Conservation (phyloP, 2,113 vertebrate species). For the Albula glossodonta region DNA sequence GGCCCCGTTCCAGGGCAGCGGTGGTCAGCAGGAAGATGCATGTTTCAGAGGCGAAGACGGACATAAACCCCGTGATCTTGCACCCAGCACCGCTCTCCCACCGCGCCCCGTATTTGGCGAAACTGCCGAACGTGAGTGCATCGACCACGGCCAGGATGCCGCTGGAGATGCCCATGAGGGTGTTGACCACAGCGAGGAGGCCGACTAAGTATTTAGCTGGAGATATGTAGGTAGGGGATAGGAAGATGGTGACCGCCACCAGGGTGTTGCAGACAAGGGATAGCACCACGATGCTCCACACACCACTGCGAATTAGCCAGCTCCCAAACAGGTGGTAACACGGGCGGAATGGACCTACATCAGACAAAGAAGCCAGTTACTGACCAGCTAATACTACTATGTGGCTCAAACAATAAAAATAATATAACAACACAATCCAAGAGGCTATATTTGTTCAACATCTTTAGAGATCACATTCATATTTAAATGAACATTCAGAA, state of each 20-base stretch:
- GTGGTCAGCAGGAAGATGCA: conserved; percentile 86
- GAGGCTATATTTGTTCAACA: background rate
- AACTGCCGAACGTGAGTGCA: conserved; percentile 82
- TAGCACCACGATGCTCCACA: conserved; percentile 82
- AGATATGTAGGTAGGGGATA: conserved; percentile 68
- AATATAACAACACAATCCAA: background rate
- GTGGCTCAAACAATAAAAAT: background rate
- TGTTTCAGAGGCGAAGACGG: conserved; percentile 83
- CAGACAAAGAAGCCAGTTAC: background rate
- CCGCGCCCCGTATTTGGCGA: conserved; percentile 78
- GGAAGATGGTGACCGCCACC: conserved; percentile 79
- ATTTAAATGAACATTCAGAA: background rate
- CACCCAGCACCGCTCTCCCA: conserved; percentile 89
- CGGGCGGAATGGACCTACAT: conserved; percentile 85
- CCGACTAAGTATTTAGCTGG: conserved; percentile 81
- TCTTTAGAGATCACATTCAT: no score
- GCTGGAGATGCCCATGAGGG: conserved; percentile 79
- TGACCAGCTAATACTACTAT: background rate
- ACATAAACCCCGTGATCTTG: conserved; percentile 79
- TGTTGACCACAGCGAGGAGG: conserved; percentile 79
- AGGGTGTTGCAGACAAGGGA: conserved; percentile 81
- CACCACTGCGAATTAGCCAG: conserved; percentile 87
- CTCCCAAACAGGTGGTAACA: conserved; percentile 87
- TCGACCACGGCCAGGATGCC: conserved; percentile 81
- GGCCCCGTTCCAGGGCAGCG: conserved; percentile 80